Percentiles rank a stretch among this genome's conserved stretches.
These are phyloP conservation scores for Octonoba sinensis DNA, from an alignment of 2,888 invertebrate genomes.

Conservation along the genomic window DNA sequence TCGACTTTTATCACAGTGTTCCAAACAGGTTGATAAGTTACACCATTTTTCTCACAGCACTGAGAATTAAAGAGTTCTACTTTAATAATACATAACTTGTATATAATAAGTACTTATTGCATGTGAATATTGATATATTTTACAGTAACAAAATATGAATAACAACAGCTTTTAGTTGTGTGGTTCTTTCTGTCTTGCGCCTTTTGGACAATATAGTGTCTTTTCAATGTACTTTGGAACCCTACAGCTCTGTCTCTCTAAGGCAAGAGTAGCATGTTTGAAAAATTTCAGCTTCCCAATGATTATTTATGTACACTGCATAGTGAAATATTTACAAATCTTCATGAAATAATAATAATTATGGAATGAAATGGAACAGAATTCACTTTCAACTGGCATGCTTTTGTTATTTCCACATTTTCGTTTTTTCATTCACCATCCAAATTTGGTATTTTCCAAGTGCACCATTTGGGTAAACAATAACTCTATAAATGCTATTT, in stretches of 20 bases:
- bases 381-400: too few species aligned
- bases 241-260: conserved; percentile 45
- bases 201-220: too few species aligned
- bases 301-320: conserved; percentile 44
- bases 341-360: not conserved
- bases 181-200: too few species aligned
- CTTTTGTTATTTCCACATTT: too few species aligned
- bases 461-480: too few species aligned
- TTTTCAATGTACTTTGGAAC: conserved; percentile 25
- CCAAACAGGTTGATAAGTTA: conserved; percentile 21
- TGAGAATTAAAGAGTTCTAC: conserved; percentile 33
- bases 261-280: conserved; percentile 43
- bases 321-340: conserved; percentile 48
- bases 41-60: conserved; percentile 22
- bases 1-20: conserved; percentile 52
- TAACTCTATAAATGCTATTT: too few species aligned
- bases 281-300: conserved; percentile 33
- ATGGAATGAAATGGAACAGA: conserved; percentile 2
- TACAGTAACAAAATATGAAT: conserved; percentile 47
- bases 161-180: conserved; percentile 47
- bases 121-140: conserved; percentile 61
- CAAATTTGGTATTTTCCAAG: too few species aligned
- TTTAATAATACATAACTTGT: conserved; percentile 46
- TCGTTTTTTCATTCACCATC: too few species aligned
- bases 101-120: conserved; percentile 56